Percentiles rank a stretch among this genome's conserved stretches.
These are phyloP conservation scores for Oophaga sylvatica DNA, from an alignment of 2,797 vertebrate species.

Conservation along the genomic window DNA sequence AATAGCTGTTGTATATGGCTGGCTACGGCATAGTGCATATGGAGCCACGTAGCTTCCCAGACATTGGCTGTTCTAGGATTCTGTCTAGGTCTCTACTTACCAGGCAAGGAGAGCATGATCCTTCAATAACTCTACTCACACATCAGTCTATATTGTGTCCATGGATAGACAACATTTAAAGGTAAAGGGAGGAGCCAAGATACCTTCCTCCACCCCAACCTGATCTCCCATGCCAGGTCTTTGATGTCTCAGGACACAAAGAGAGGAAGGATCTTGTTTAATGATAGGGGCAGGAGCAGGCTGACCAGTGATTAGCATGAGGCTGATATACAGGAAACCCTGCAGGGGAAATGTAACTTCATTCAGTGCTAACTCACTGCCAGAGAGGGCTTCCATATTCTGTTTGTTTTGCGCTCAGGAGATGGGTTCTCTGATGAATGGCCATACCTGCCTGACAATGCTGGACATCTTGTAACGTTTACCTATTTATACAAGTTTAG, in stretches of 20 bases:
- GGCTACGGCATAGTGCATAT: not conserved
- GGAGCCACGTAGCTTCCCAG: not conserved
- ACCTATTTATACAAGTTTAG: not conserved
- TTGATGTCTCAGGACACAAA: conserved; percentile 74
- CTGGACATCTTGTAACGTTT: not conserved
- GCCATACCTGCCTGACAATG: not conserved
- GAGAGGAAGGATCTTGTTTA: conserved; percentile 69
- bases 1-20: too few relatives aligned
- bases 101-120: conserved; percentile 45
- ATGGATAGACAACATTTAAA: conserved; percentile 1
- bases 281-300: conserved; percentile 48
- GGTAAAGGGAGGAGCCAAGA: conserved; percentile 28
- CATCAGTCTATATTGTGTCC: not conserved
- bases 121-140: conserved; percentile 63
- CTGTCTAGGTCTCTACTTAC: conserved; percentile 28
- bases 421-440: conserved; percentile 1
- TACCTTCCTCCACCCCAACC: conserved; percentile 10
- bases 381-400: conserved; percentile 68
- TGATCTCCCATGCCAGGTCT: conserved; percentile 62
- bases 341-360: conserved; percentile 85
- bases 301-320: conserved; percentile 81
- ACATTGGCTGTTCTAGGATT: not conserved
- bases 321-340: conserved; percentile 92
- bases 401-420: conserved; percentile 12
- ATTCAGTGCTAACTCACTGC: conserved; percentile 86